Base-by-base conservation (phyloP, 2,888 invertebrate species). In the Catonia carolina region DNA sequence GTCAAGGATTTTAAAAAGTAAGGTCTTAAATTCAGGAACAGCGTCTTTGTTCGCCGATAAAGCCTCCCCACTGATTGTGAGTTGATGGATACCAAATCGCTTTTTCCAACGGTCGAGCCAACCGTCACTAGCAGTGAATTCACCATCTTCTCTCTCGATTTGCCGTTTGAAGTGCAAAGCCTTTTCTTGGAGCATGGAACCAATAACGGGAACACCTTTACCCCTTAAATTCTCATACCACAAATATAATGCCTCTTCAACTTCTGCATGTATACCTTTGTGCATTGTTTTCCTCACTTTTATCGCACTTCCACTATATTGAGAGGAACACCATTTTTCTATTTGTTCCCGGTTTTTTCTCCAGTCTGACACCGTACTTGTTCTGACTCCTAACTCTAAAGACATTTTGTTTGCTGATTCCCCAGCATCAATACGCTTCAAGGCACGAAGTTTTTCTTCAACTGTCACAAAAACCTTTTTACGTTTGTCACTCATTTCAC, bases 31-130 rank as follows among this genome's bases (percentile, higher is more conserved):
- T n/a, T n/a, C n/a, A n/a, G n/a, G n/a, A n/a, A n/a, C n/a, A n/a
- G n/a, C n/a, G n/a, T n/a, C n/a, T n/a, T n/a, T n/a, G n/a, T n/a
- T n/a, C n/a, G n/a, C n/a, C n/a, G n/a, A n/a, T n/a, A n/a, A n/a
- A n/a, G n/a, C n/a, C n/a, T n/a, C n/a, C n/a, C n/a, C n/a, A n/a
- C n/a, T n/a, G n/a, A n/a, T n/a, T n/a, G n/a, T n/a, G n/a, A 49
- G 35, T 58, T 58, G 45, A 12, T 45, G 41, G 31, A 58, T 45
- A 1, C 62, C 60, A 20, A 62, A 60, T 18, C 62, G 41, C 5
- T 14, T 53, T 49, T 58, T 58, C 53, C 47, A 58, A 1, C 49
- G 22, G 18, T 41, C 49, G 8, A 54, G 2, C 54, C 54, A 58
- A 12, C 53, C 50, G 10, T 20, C 53, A 50, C 54, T 54, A 18